Evolutionary conservation across 2,888 invertebrate genomes (phyloP).

Genomic region (Pseudoips prasinana): DNA sequence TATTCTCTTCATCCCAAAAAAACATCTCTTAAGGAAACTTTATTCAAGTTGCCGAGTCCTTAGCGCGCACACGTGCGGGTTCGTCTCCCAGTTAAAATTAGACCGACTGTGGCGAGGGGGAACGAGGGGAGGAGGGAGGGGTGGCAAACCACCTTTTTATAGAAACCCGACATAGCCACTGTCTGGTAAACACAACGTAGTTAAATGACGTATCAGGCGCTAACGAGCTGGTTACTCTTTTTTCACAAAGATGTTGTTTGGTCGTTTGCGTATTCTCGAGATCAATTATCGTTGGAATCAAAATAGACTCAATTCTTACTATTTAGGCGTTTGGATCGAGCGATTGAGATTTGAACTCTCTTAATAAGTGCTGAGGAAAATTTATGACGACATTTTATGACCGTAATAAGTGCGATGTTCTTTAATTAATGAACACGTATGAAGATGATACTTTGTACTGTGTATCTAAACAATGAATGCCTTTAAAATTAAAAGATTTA

Average conservation of each 20-base stretch:
- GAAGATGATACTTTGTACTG: no score
- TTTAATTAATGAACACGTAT: not conserved
- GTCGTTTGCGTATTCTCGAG: slow-evolving; percentile 26
- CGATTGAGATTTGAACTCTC: not conserved
- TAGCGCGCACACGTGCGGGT: slow-evolving; percentile 70
- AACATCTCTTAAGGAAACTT: slow-evolving; percentile 43
- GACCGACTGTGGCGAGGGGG: slow-evolving; percentile 47
- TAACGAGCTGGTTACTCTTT: slow-evolving; percentile 47
- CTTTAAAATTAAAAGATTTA: no score
- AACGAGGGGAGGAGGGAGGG: slow-evolving; percentile 33
- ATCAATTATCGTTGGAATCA: slow-evolving; percentile 30
- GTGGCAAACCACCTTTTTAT: slow-evolving; percentile 76
- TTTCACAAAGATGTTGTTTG: slow-evolving; percentile 35
- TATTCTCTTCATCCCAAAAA: slow-evolving; percentile 20
- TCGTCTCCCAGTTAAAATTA: slow-evolving; percentile 75
- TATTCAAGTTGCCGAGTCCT: slow-evolving; percentile 61
- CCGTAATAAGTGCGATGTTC: not conserved
- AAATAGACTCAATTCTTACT: not conserved
- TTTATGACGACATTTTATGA: slow-evolving; percentile 1
- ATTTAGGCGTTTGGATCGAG: not conserved
- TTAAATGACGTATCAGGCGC: slow-evolving; percentile 55
- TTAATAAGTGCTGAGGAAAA: not conserved
- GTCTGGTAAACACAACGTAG: slow-evolving; percentile 49
- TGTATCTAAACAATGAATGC: no score
- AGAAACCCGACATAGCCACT: slow-evolving; percentile 64